Base-by-base conservation (phyloP, 2,113 vertebrate species). In the Falcunculus frontatus region DNA sequence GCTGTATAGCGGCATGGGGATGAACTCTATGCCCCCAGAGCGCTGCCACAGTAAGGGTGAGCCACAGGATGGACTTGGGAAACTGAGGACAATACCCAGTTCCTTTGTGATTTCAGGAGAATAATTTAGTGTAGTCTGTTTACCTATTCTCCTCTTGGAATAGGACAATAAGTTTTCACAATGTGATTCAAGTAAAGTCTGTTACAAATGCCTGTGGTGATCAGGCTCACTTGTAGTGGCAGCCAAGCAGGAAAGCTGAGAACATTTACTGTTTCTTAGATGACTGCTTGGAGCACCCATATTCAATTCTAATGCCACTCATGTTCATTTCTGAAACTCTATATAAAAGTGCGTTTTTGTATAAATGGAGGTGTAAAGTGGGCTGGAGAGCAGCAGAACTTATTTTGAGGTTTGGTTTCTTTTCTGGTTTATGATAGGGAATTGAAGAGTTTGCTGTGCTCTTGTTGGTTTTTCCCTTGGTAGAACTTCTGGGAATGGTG, bases 31-130 rank as follows among this genome's bases (percentile, higher is more conserved):
- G 23, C 12, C 18, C 19, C 3, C 20, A 33, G 62, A 60, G 49
- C 30, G 6, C 41, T 23, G 16, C 0, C 0, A 4, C 25, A 46
- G 37, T 41, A 30, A 69, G 56, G 7, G 2, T 35, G 52, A 93
- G 44, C 52, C 23, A 33, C 44, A 65, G 84, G 73, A 55, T 5
- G 4, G 17, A 25, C 64, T 68, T 72, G 37, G 64, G 75, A 92
- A 88, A 72, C 8, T 4, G 17, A 3, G 9, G n/a, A 23, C 27
- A 77, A 47, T 92, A 84, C 63, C 46, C 21, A 33, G 49, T 83
- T 90, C 72, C 63, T 88, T 67, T 77, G 47, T 41, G 32, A 50
- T 88, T 83, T 75, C 55, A 59, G 72, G 42, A 27, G 80, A 57
- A 37, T 74, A 39, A 39, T 86, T 86, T 63, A 79, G 52, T 5